Conservation (phyloP, 2,888 invertebrate species). For the Epiblema foenella region DNA sequence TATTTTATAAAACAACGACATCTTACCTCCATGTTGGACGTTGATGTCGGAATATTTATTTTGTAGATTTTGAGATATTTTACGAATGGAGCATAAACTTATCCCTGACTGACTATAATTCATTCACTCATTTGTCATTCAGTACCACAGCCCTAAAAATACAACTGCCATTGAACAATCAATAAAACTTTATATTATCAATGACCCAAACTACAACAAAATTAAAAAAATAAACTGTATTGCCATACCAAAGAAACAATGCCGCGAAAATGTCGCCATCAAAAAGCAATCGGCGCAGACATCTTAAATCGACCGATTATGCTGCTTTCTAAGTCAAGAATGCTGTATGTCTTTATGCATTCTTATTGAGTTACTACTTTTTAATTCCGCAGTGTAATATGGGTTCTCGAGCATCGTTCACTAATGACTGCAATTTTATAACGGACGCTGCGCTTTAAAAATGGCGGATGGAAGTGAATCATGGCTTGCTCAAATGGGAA, state of each 20-base stretch:
- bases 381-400: not conserved
- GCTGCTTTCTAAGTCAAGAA: not conserved
- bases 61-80: too few species aligned
- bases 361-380: not conserved
- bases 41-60: too few species aligned
- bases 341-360: not conserved
- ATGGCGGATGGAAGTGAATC: conserved; percentile 13
- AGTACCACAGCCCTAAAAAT: not conserved
- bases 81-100: too few species aligned
- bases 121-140: conserved; percentile 11
- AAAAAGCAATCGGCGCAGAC: conserved; percentile 30
- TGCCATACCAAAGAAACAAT: not conserved
- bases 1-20: too few species aligned
- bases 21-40: too few species aligned
- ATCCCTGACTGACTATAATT: too few species aligned
- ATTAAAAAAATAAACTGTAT: not conserved
- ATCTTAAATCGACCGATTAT: conserved; percentile 27
- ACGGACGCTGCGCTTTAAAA: conserved; percentile 18
- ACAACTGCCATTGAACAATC: not conserved
- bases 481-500: conserved; percentile 7
- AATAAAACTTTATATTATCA: conserved; percentile 4
- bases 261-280: conserved; percentile 26
- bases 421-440: conserved; percentile 26
- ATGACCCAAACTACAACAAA: conserved; percentile 5
- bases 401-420: conserved; percentile 1